phyloP scores from a whole-genome alignment of 2,113 vertebrate species.

The Zosterops lateralis region DNA sequence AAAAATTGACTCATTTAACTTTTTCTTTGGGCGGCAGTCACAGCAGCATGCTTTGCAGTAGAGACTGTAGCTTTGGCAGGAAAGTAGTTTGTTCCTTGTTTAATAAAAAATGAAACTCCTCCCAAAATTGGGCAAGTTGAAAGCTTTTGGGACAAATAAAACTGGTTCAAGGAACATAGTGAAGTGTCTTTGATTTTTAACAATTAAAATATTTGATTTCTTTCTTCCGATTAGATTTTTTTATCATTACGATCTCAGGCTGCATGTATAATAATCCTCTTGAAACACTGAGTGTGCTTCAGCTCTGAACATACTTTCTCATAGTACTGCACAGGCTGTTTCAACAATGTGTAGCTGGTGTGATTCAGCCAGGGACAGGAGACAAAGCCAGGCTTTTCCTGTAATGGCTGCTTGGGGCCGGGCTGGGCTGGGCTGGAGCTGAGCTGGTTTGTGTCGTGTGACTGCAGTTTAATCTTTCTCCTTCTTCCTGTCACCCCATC shows the following conservation, averaged over 20 bases:
- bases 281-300: background rate
- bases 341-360: background rate
- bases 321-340: background rate
- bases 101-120: background rate
- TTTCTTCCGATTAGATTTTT: background rate
- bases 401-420: slow-evolving; percentile 48
- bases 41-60: background rate
- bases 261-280: background rate
- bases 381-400: slow-evolving; percentile 59
- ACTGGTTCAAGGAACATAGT: background rate
- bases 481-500: background rate
- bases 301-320: background rate
- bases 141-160: slow-evolving; percentile 32
- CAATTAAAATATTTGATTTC: background rate
- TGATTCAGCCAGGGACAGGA: slow-evolving; percentile 42
- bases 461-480: background rate
- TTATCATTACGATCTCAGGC: background rate
- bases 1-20: background rate
- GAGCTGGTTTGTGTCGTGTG: background rate
- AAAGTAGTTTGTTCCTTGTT: slow-evolving; percentile 19
- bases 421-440: slow-evolving; percentile 33
- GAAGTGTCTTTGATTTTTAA: background rate
- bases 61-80: background rate
- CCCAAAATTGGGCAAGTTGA: background rate
- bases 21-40: background rate